Evolutionary conservation across 1,140 invertebrate genomes (phyloP).

Genomic region (Plectus sambesii): DNA sequence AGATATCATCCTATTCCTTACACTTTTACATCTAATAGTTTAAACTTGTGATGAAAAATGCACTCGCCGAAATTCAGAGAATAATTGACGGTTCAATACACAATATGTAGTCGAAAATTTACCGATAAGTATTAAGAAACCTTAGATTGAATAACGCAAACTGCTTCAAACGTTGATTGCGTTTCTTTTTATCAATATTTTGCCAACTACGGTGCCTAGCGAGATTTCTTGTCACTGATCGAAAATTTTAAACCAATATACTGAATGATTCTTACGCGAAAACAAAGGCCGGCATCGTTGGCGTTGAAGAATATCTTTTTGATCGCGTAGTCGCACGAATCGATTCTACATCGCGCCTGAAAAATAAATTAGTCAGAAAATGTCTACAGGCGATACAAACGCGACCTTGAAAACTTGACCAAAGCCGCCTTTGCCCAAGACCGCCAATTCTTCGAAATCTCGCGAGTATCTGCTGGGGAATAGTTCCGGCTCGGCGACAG

Average conservation of each 20-base stretch:
- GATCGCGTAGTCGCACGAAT: constrained; percentile 65
- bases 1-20: not conserved
- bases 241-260: too few species aligned
- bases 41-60: not conserved
- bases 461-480: constrained; percentile 53
- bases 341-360: constrained; percentile 58
- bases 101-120: not conserved
- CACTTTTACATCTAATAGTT: not conserved
- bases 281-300: constrained; percentile 21
- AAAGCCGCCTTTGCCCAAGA: constrained; percentile 65
- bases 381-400: not conserved
- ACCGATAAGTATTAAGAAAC: too few species aligned
- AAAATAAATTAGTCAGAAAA: not conserved
- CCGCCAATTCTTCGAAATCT: constrained; percentile 62
- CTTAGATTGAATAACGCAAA: too few species aligned
- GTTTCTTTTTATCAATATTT: constrained; percentile 16
- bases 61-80: not conserved
- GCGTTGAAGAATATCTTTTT: constrained; percentile 64
- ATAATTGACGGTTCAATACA: not conserved
- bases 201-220: too few species aligned
- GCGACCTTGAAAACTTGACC: constrained; percentile 35
- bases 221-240: too few species aligned
- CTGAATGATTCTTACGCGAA: constrained; percentile 2
- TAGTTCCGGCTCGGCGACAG: too few species aligned
- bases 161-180: too few species aligned